These are phyloP conservation scores for Dipus sagitta DNA, from an alignment of 2,797 vertebrate species.

Conservation along the genomic window DNA sequence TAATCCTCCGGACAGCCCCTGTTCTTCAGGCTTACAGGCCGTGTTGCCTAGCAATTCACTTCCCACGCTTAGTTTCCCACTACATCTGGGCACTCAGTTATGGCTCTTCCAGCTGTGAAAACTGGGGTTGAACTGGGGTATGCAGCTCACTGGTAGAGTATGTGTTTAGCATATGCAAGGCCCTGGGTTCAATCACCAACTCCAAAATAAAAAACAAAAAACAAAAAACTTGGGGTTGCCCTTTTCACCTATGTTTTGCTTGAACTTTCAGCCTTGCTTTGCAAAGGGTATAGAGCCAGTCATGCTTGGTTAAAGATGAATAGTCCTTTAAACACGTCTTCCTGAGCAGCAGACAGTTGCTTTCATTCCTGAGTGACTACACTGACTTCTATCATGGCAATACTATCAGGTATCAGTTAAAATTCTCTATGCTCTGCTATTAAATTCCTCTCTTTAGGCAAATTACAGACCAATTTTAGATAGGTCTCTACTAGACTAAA, in stretches of 20 bases:
- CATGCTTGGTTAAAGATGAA: constrained; percentile 37
- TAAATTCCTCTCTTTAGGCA: constrained; percentile 22
- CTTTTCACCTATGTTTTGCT: background rate
- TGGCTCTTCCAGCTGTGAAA: background rate
- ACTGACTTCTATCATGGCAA: constrained; percentile 25
- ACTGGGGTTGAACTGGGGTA: background rate
- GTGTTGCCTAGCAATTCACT: background rate
- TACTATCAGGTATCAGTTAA: constrained; percentile 1
- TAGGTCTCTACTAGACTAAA: background rate
- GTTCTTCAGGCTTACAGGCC: background rate
- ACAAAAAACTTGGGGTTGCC: background rate
- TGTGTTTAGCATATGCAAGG: background rate
- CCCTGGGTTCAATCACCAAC: background rate
- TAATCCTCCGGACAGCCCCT: background rate
- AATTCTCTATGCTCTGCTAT: background rate
- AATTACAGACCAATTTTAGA: constrained; percentile 36
- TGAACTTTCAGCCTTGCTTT: constrained; percentile 51
- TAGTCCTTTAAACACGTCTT: constrained; percentile 1
- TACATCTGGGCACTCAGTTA: background rate
- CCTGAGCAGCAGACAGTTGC: background rate
- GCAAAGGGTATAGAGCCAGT: constrained; percentile 15
- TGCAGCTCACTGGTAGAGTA: background rate
- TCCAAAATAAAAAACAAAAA: background rate
- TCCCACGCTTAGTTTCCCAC: background rate
- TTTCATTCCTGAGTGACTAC: constrained; percentile 44